Percentiles rank a stretch among this genome's conserved stretches.
phyloP scores from a whole-genome alignment of 2,888 invertebrate genomes.

The Podotricha telesiphe region DNA sequence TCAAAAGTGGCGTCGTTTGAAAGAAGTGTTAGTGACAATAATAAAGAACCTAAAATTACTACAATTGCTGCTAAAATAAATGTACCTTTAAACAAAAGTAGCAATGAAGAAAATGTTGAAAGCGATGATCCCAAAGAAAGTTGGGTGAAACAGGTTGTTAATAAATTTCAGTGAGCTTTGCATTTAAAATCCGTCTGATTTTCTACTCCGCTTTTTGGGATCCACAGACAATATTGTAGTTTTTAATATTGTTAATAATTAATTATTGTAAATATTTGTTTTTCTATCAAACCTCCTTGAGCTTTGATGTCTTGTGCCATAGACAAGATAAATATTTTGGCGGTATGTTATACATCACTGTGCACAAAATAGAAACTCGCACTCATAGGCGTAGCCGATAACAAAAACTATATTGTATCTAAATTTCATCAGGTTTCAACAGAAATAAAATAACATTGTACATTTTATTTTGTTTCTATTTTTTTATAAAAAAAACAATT shows the following conservation, averaged over 20 bases:
- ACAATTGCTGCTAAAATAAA: constrained; percentile 17
- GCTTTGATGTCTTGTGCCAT: constrained; percentile 77
- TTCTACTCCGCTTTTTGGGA: constrained; percentile 60
- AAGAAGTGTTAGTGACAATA: constrained; percentile 57
- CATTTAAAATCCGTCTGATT: constrained; percentile 60
- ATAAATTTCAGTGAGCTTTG: constrained; percentile 86
- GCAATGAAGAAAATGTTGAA: constrained; percentile 37
- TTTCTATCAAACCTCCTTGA: constrained; percentile 58
- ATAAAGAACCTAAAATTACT: constrained; percentile 50
- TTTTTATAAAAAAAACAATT: constrained; percentile 28
- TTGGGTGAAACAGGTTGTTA: constrained; percentile 90
- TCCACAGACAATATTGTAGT: constrained; percentile 49
- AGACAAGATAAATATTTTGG: constrained; percentile 60
- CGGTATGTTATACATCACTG: constrained; percentile 49
- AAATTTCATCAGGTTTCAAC: background rate
- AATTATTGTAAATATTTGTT: constrained; percentile 67
- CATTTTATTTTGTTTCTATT: background rate
- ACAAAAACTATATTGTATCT: background rate
- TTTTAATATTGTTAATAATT: constrained; percentile 49
- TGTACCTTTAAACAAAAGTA: constrained; percentile 27
- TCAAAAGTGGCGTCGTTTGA: constrained; percentile 73
- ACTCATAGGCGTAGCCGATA: constrained; percentile 16
- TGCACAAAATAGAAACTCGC: constrained; percentile 51
- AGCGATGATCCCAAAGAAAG: constrained; percentile 79
- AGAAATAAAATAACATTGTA: constrained; percentile 22